Evolutionary conservation across 2,797 vertebrate genomes (phyloP), one percentile per base, ranked within the genome.

Genomic region (Sebastes umbrosus): DNA sequence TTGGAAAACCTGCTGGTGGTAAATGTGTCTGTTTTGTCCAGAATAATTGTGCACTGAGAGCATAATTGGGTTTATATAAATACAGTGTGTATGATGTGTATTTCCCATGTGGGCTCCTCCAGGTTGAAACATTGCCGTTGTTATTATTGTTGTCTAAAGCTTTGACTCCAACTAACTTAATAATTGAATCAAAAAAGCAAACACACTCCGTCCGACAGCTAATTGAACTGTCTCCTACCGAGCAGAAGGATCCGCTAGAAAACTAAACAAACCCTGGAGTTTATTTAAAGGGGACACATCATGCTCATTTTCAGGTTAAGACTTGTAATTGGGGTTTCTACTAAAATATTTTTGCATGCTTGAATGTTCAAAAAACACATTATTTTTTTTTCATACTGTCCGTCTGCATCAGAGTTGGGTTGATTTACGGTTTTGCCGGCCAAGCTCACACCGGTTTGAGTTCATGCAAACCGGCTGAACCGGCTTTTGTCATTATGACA

Each of bases 361-460:
- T 18, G 6, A 46, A 46, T 46, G 46, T 50, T 50, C 7, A 50
- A 46, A 50, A 50, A 50, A 50, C 7, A 50, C 46, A 50, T 20
- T 20, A 18, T 50, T 50, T 20, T 0, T 43, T 20, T 20, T 0
- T 2, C 46, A 50, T 50, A 18, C 18, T 50, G 2, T 50, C 46
- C 7, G 7, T 50, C 46, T 50, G 46, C 0, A 50, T 50, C 46
- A 50, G 46, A 50, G 46, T 50, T 0, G 7, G 6, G 18, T 50
- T 0, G 46, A 50, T 50, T 20, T 50, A 0, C 1, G 3, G 1
- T 46, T 46, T 46, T 46, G 16, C 43, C 16, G 0, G 1, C 0
- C 18, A 20, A 50, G 16, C 46, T 50, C 16, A 50, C 18, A 4
- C 46, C 0, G 16, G 43, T 18, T 50, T 50, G 43, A 50, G 7